A percentile compares a stretch with the other conserved stretches of the same genome.
phyloP scores from a whole-genome alignment of 2,797 vertebrate genomes.

The Neomorphus geoffroyi region DNA sequence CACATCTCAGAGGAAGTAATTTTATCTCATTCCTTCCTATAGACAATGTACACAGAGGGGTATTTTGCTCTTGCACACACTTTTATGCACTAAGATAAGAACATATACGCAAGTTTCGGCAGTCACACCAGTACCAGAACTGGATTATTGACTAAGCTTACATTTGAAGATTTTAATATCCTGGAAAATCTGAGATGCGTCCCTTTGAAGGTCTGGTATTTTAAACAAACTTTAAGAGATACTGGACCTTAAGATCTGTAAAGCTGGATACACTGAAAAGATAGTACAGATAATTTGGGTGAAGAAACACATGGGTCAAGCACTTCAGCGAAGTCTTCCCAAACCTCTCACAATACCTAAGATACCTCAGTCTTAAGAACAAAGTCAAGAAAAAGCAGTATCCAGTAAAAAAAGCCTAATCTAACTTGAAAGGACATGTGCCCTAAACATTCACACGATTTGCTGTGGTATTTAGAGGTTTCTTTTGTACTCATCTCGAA shows the following conservation, averaged over 20 bases:
- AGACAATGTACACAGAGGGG: neutral
- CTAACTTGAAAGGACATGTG: neutral
- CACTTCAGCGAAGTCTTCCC: neutral
- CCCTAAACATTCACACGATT: neutral
- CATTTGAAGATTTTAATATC: neutral
- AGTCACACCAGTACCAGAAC: neutral
- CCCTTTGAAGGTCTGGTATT: conserved; percentile 16
- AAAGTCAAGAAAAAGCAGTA: neutral
- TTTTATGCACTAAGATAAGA: conserved; percentile 13
- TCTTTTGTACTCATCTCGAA: neutral
- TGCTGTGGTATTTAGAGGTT: neutral
- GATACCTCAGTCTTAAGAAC: neutral
- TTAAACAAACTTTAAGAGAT: neutral
- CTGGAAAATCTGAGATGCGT: neutral
- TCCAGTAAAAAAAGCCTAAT: neutral
- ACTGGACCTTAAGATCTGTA: neutral
- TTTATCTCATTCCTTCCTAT: neutral
- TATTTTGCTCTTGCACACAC: neutral
- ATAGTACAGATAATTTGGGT: neutral
- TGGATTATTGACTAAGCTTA: conserved; percentile 21
- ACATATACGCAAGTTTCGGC: neutral
- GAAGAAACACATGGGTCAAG: neutral
- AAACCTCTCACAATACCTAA: neutral
- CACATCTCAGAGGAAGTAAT: neutral
- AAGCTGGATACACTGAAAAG: neutral